Evolutionary conservation across 2,113 vertebrate genomes (phyloP), one percentile per base, ranked within the genome.

Genomic region (Eonycteris spelaea): DNA sequence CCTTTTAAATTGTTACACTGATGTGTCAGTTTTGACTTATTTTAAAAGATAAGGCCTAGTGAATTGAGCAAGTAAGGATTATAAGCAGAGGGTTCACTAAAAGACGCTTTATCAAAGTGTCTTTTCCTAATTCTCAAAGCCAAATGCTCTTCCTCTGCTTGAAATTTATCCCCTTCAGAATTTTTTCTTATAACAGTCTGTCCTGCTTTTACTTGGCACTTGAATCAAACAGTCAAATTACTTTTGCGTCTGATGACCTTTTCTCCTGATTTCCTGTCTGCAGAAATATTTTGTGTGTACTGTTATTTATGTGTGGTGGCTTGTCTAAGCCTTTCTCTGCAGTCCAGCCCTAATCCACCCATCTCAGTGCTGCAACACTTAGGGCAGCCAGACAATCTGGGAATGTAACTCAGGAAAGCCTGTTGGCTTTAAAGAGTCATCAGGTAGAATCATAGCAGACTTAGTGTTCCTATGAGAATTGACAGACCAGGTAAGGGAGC

Each of bases 51-150:
- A 61, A 35, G 86, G 65, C 71, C 74, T 86, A n/a, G 19, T 83
- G 95, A 85, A 74, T 75, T 63, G 22, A 97, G 24, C 86, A 95
- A 73, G 24, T 92, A 51, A 94, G 86, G 68, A 86, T 90, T 85
- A 71, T 65, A 88, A 77, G 26, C 45, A 61, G 21, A 94, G 51
- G 21, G 26, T 51, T 51, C 33, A 82, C 79, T 75, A 59, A 95
- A 87, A 91, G 74, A 61, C 87, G 79, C 83, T 82, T 65, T 61
- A 71, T 71, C 51, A 45, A 70, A 88, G 65, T 91, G 57, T 61
- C 73, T 82, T 90, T 79, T 65, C 77, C 65, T 88, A 33, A 45
- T 94, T 97, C 53, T 57, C 75, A 83, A 97, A 84, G 33, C 35
- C 75, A 91, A 91, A 28, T 93, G 45, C 1, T 14, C 61, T 96